These are phyloP conservation scores for Rhynchotus rufescens DNA, from an alignment of 2,797 vertebrate genomes.

Conservation along the genomic window DNA sequence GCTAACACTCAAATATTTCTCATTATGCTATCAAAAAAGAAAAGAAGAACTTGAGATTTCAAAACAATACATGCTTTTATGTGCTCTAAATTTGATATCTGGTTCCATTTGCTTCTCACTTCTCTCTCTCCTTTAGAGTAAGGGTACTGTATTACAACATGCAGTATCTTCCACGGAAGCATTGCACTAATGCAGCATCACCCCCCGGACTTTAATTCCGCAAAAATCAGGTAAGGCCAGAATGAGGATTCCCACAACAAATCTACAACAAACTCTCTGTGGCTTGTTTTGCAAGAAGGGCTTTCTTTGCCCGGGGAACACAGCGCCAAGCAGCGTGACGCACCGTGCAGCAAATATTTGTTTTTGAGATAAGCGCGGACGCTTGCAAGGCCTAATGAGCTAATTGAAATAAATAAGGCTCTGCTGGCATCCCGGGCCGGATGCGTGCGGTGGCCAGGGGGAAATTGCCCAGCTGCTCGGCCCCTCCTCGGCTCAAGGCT, in stretches of 20 bases:
- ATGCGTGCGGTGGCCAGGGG: background rate
- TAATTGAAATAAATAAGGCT: constrained; percentile 64
- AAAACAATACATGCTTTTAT: background rate
- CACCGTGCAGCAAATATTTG: constrained; percentile 36
- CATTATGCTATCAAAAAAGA: constrained; percentile 4
- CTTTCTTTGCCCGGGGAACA: constrained; percentile 16
- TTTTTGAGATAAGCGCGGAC: constrained; percentile 47
- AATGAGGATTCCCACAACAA: background rate
- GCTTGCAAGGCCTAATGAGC: constrained; percentile 34
- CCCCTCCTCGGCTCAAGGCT: background rate
- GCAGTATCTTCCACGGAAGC: background rate
- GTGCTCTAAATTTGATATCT: background rate
- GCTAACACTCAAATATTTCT: constrained; percentile 34
- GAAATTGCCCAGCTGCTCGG: constrained; percentile 37
- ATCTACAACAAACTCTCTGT: constrained; percentile 10
- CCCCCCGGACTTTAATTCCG: constrained; percentile 14
- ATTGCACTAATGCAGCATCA: background rate
- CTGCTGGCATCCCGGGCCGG: background rate
- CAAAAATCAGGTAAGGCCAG: constrained; percentile 4
- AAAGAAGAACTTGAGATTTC: constrained; percentile 30
- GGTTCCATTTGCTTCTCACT: constrained; percentile 21
- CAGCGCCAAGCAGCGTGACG: background rate
- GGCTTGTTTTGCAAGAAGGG: constrained; percentile 14
- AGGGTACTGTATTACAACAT: constrained; percentile 36
- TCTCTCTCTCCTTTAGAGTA: background rate